Base-by-base conservation (phyloP, 2,113 vertebrate species). In the Colistium nudipinnis region DNA sequence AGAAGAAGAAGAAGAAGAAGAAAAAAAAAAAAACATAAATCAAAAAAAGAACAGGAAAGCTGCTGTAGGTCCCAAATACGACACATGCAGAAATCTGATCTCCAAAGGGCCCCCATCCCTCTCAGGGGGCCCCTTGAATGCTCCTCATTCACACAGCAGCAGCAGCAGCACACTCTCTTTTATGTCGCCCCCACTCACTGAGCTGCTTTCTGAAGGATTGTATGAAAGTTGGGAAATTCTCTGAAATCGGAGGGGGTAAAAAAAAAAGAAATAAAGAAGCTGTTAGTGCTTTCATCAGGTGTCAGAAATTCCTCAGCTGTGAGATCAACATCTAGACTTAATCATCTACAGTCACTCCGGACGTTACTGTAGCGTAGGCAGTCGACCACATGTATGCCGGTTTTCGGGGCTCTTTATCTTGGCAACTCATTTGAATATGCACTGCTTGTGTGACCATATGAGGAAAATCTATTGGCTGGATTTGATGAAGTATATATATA, bases 61-160 rank as follows among this genome's bases (percentile, higher is more conserved):
- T 20, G 16, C 20, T 43, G 6, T 13, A 54, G 22, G 48, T 8
- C 9, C 7, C 25, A 60, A 22, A 12, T 30, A 35, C n/a, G 49
- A 9, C 28, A 47, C 55, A 61, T 63, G 33, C 28, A 49, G 25
- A 65, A 45, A 62, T 28, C 7, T 62, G 51, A 59, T 33, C 45
- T 70, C 17, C 57, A 66, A 55, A 64, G 62, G 61, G 69, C 66
- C 73, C n/a, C 49, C 72, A 72, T 52, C 60, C 39, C 57, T 72
- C 55, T 64, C 16, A n/a, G 1, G 31, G 48, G 67, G 53, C 31
- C 86, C 62, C 59, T 64, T 63, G 16, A 78, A 69, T 63, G 20
- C 48, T 49, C 54, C 60, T 81, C 43, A 71, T 86, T 78, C 74
- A 75, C 67, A 61, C 66, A 63, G 56, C 51, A 55, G 44, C 36